Conservation (phyloP, 2,888 invertebrate species). For the Tipula vernalis region DNA sequence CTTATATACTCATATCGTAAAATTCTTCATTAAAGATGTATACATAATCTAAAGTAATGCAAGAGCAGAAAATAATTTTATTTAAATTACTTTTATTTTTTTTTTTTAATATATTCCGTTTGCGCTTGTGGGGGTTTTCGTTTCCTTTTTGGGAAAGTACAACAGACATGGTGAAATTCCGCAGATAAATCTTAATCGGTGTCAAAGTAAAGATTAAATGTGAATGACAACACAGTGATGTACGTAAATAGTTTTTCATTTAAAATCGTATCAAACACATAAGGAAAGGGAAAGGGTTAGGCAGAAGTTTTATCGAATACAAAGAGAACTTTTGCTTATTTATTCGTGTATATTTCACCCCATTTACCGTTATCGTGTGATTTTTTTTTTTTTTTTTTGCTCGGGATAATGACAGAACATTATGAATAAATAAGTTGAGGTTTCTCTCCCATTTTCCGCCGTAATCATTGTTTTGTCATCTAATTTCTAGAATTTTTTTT, state of each 20-base stretch:
- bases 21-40: background rate
- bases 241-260: too few relatives aligned
- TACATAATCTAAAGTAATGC: background rate
- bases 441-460: background rate
- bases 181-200: background rate
- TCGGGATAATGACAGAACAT: background rate
- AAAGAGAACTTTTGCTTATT: background rate
- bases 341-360: background rate
- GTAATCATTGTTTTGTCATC: background rate
- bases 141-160: background rate
- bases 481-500: background rate
- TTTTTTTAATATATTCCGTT: background rate
- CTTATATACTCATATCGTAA: background rate
- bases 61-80: background rate
- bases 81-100: background rate
- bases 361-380: background rate
- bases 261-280: background rate
- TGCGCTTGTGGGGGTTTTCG: background rate
- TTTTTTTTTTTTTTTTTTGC: background rate
- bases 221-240: too few relatives aligned
- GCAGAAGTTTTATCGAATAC: too few relatives aligned
- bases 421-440: background rate
- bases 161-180: background rate
- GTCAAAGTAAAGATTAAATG: too few relatives aligned
- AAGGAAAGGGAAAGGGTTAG: too few relatives aligned